These are phyloP conservation scores for Australoheros facetus DNA, from an alignment of 2,797 vertebrate genomes.

Conservation along the genomic window DNA sequence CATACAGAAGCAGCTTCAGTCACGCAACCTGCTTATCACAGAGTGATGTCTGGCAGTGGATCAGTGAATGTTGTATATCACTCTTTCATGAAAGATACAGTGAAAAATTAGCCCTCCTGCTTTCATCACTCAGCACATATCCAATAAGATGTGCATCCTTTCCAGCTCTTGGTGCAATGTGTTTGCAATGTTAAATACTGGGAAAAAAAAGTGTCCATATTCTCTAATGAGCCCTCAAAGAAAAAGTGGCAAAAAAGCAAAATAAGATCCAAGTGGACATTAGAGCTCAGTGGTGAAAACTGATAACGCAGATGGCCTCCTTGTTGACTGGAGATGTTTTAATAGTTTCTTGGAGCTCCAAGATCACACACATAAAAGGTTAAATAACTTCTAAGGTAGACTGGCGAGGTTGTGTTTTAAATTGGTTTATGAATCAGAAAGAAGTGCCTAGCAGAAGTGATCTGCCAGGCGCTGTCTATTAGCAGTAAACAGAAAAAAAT, in stretches of 20 bases:
- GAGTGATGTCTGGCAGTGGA: slow-evolving; percentile 41
- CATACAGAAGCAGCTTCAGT: slow-evolving; percentile 34
- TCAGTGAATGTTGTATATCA: slow-evolving; percentile 5
- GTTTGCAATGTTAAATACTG: slow-evolving; percentile 15
- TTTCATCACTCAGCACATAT: slow-evolving; percentile 51
- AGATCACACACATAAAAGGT: slow-evolving; percentile 18
- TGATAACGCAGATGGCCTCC: background rate
- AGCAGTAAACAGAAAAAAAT: too few species aligned
- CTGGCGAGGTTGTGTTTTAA: background rate
- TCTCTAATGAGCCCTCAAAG: slow-evolving; percentile 26
- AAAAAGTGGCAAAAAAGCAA: background rate
- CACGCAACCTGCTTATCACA: slow-evolving; percentile 47
- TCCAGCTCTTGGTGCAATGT: background rate
- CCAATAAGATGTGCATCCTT: slow-evolving; percentile 36
- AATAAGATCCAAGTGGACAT: slow-evolving; percentile 8
- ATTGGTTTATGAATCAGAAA: too few species aligned
- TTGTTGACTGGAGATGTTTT: background rate
- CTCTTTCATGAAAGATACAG: slow-evolving; percentile 23
- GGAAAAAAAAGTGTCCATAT: slow-evolving; percentile 9
- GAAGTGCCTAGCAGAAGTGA: too few species aligned
- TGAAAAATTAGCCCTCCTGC: slow-evolving; percentile 32
- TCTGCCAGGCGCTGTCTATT: too few species aligned
- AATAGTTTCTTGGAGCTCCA: background rate
- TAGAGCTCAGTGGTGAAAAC: background rate
- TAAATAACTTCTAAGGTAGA: slow-evolving; percentile 33